Evolutionary conservation across 2,888 invertebrate genomes (phyloP), one percentile per base, ranked within the genome.

Genomic region (Ischnura elegans): DNA sequence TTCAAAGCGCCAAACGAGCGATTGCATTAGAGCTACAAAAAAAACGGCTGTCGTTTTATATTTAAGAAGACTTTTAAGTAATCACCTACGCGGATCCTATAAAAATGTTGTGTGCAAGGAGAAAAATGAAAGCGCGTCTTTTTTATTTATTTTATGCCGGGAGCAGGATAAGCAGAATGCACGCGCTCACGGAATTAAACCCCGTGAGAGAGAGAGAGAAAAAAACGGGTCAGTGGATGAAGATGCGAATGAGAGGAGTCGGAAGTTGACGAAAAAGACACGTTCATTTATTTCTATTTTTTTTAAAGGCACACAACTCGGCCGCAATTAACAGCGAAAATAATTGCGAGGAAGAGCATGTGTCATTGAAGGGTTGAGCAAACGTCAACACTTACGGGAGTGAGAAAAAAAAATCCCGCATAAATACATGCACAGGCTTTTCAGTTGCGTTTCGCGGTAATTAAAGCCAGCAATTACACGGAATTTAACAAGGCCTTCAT

Each of bases 401-500:
- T 6, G 61, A 25, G 61, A 51, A n/a, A 87, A 87, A 87, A 87
- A 87, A 36, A 76, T 61, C 55, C n/a, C 42, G 61, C 90, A 61
- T 90, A 42, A 90, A 90, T 76, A 76, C 90, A 90, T 90, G 90
- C 90, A 51, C n/a, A 90, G n/a, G 61, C 61, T 61, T 90, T 90
- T 76, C 76, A 90, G 45, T 87, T 61, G 90, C 43, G 90, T 61
- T 61, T 90, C 90, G 90, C 90, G 90, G 90, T 90, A 90, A 90
- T 90, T 90, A 90, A 90, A 90, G 61, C 61, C 90, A 90, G 90
- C 90, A 90, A 90, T 90, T 90, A 90, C 90, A 90, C 90, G 90
- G 90, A 90, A 90, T 90, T 61, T 90, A 61, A 90, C 55, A 90
- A 90, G 90, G 55, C 90, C 61, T 61, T 55, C 90, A 61, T 42